Evolutionary conservation across 2,888 invertebrate species (phyloP).

Genomic region (Syritta pipiens): DNA sequence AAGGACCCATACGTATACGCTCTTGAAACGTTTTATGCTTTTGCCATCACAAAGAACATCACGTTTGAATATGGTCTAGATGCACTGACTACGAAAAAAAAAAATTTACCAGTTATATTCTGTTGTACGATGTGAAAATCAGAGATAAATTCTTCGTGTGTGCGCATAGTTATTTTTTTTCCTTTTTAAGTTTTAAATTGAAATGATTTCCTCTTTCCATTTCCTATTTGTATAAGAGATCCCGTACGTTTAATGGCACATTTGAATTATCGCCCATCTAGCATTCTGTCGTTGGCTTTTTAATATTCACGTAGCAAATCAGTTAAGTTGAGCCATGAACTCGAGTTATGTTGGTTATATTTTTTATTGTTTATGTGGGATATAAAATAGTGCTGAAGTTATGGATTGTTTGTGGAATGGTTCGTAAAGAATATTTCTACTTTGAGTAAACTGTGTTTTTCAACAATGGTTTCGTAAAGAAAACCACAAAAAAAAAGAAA

Average conservation of each 20-base stretch:
- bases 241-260: conserved; percentile 10
- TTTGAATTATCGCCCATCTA: conserved; percentile 27
- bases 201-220: conserved; percentile 39
- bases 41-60: conserved; percentile 13
- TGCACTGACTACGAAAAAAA: conserved; percentile 1
- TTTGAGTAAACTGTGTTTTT: too few relatives aligned
- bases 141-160: conserved; percentile 13
- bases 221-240: conserved; percentile 32
- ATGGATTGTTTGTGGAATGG: too few relatives aligned
- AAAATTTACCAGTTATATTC: conserved; percentile 26
- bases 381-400: too few relatives aligned
- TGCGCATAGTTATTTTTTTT: too few relatives aligned
- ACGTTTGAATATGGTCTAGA: not conserved
- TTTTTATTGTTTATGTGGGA: not conserved
- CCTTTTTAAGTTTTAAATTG: conserved; percentile 32
- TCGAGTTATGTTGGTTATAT: not conserved
- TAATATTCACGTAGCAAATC: conserved; percentile 19
- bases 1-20: not conserved
- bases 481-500: too few relatives aligned
- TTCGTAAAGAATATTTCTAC: too few relatives aligned
- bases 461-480: too few relatives aligned
- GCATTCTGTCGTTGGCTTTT: conserved; percentile 9
- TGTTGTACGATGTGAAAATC: conserved; percentile 23
- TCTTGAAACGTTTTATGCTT: conserved; percentile 16
- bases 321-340: conserved; percentile 9